Evolutionary conservation across 1,140 invertebrate genomes (phyloP), one percentile per base, ranked within the genome.

Genomic region (Drosophila parabipectinata): DNA sequence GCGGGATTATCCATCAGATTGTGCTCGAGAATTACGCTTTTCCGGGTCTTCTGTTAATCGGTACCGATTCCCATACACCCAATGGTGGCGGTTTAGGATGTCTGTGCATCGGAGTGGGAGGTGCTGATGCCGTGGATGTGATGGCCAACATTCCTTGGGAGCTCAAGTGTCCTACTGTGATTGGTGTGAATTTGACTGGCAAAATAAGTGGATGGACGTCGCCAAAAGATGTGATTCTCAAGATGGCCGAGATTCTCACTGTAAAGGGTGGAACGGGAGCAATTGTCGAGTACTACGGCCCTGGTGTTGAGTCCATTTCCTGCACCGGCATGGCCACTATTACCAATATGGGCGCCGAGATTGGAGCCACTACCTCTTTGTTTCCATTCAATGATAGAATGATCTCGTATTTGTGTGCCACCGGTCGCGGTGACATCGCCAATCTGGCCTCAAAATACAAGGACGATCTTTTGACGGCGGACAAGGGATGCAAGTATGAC

Each of bases 71-170:
- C 1, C 99, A 99, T 92, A 99, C 99, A 1, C 98, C 98, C 0
- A 99, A 99, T 92, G 99, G 99, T 57, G 98, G 99, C 64, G 99
- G 99, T 69, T 93, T 99, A 14, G 99, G 99, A 32, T 96, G 99
- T 71, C 93, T 99, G 0, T 99, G 99, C 93, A 99, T 99, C 93
- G 99, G 99, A 91, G 99, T 99, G 10, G 99, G 99, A 77, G 99
- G 99, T 76, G 99, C 99, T 68, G 99, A 99, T 93, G 99, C 99
- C 72, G 99, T 99, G 0, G 99, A 99, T 93, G 99, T 99, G 1
- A 99, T 99, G 99, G 99, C 99, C 10, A 95, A 97, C 90, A 98
- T 99, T 74, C 98, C 99, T 1, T 99, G 99, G 99, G 99, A 99
- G 92, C 93, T 99, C 1, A 99, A 99, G 91, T 99, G 99, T 89